These are phyloP conservation scores for Laspeyria flexula DNA, from an alignment of 2,888 invertebrate species.

Conservation along the genomic window DNA sequence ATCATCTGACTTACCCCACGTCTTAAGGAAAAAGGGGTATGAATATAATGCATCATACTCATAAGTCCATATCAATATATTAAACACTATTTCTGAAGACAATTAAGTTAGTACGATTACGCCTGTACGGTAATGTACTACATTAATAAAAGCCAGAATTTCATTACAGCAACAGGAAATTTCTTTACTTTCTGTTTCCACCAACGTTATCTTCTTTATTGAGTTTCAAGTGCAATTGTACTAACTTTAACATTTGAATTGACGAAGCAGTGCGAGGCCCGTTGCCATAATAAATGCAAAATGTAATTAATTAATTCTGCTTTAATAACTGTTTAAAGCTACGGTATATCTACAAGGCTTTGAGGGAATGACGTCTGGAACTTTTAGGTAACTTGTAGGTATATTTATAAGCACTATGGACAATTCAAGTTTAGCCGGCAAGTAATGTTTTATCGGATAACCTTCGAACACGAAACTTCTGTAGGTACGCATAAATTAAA, in stretches of 20 bases:
- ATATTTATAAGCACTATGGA: too few relatives aligned
- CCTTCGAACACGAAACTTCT: too few relatives aligned
- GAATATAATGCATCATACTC: too few relatives aligned
- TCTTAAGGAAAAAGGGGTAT: too few relatives aligned
- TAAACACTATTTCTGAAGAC: too few relatives aligned
- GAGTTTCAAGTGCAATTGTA: conserved; percentile 15
- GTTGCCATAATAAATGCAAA: conserved; percentile 1
- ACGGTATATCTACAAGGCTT: conserved; percentile 9
- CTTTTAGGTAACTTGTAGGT: not conserved
- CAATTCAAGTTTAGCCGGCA: too few relatives aligned
- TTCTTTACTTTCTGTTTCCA: conserved; percentile 14
- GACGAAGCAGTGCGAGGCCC: conserved; percentile 10
- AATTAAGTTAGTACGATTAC: conserved; percentile 1
- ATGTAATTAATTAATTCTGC: not conserved
- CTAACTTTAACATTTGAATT: conserved; percentile 12
- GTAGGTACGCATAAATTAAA: too few relatives aligned
- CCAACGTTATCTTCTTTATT: conserved; percentile 10
- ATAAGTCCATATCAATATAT: too few relatives aligned
- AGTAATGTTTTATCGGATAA: too few relatives aligned
- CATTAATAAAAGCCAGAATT: conserved; percentile 3
- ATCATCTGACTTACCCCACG: too few relatives aligned
- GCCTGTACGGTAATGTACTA: not conserved
- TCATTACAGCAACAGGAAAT: conserved; percentile 9
- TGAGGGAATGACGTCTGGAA: conserved; percentile 7
- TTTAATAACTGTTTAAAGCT: conserved; percentile 6